Evolutionary conservation across 2,113 vertebrate genomes (phyloP).

Genomic region (Gymnogyps californianus): DNA sequence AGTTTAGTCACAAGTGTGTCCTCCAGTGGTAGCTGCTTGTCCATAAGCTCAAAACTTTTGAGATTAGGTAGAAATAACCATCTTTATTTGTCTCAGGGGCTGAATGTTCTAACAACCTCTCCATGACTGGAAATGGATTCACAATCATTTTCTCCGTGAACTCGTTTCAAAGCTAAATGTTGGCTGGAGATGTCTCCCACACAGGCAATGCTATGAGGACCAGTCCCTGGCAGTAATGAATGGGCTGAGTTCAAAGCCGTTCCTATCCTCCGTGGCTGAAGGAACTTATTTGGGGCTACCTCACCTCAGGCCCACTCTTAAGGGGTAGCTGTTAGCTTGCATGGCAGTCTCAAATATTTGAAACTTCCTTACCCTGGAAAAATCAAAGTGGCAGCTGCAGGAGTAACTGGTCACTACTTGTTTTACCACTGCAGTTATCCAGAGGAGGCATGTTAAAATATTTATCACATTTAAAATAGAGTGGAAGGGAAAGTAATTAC

Average conservation of each 20-base stretch:
- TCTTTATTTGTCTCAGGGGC: background rate
- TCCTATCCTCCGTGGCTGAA: background rate
- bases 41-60: background rate
- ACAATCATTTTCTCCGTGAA: background rate
- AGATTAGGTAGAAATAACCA: background rate
- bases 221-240: background rate
- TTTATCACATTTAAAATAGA: constrained; percentile 20
- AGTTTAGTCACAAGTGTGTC: background rate
- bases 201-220: background rate
- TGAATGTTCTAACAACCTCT: background rate
- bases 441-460: background rate
- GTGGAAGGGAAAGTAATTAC: background rate
- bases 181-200: background rate
- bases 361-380: background rate
- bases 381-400: constrained; percentile 1
- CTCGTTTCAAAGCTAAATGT: background rate
- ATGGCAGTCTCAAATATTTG: background rate
- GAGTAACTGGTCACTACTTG: background rate
- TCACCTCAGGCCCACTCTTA: background rate
- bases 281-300: background rate
- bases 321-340: background rate
- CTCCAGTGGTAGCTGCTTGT: background rate
- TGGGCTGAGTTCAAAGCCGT: background rate
- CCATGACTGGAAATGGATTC: background rate
- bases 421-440: background rate